Percentiles rank a stretch among this genome's conserved stretches.
Conservation (phyloP, 2,797 vertebrate species). For the Tokudaia muenninki region DNA sequence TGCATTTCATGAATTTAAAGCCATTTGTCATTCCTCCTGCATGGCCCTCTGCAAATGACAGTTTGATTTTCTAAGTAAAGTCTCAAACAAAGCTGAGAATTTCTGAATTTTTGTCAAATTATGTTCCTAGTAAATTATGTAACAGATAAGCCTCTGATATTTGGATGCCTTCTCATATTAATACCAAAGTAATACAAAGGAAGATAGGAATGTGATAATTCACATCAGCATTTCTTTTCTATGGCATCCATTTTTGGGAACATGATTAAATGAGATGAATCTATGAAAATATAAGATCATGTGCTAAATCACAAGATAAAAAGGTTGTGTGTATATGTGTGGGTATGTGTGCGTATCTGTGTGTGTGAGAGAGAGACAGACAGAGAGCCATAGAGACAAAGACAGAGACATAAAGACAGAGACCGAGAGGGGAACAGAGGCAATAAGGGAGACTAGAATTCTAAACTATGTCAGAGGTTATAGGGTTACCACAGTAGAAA, state of each 20-base stretch:
- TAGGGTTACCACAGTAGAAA: not conserved
- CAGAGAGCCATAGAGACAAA: not conserved
- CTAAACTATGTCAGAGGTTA: not conserved
- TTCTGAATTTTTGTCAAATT: not conserved
- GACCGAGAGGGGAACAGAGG: not conserved
- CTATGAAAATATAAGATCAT: not conserved
- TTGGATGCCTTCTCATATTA: not conserved
- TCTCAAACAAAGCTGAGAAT: not conserved
- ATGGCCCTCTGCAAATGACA: not conserved
- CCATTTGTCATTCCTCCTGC: not conserved
- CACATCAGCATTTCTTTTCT: not conserved
- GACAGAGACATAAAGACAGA: not conserved
- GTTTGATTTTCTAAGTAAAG: not conserved
- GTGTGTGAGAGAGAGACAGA: not conserved
- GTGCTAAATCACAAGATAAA: not conserved
- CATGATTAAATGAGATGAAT: slow-evolving; percentile 9
- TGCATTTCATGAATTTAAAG: not conserved
- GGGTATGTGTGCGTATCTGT: not conserved
- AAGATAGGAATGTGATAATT: not conserved
- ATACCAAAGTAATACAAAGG: not conserved
- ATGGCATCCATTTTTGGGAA: not conserved
- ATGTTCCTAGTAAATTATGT: not conserved
- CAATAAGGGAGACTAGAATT: not conserved
- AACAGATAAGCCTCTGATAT: not conserved
- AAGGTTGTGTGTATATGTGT: fast-evolving